phyloP scores from a whole-genome alignment of 2,113 vertebrate genomes.

The Albula goreensis region DNA sequence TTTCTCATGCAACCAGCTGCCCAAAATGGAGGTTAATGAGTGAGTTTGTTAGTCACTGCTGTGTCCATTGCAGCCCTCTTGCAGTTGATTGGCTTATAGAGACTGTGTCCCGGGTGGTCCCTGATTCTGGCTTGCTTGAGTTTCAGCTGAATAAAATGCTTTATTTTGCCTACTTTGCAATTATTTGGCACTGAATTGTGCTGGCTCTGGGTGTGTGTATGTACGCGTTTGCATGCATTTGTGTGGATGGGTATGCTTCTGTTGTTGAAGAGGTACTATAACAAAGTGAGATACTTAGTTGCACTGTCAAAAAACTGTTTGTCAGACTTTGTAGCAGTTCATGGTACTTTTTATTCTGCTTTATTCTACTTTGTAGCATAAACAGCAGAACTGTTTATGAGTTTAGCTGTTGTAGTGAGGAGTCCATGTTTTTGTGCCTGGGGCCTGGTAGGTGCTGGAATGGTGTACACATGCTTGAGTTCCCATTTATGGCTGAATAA shows the following conservation, averaged over 20 bases:
- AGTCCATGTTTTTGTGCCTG: not conserved
- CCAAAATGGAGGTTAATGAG: not conserved
- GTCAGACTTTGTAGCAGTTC: not conserved
- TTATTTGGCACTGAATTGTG: constrained; percentile 43
- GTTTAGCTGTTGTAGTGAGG: not conserved
- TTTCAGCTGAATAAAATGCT: constrained; percentile 49
- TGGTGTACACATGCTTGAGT: not conserved
- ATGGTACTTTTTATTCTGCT: no score
- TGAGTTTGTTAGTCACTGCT: constrained; percentile 26
- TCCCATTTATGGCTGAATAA: not conserved
- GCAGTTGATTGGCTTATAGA: constrained; percentile 25
- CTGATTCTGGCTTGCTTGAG: constrained; percentile 36
- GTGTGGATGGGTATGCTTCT: not conserved
- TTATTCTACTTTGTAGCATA: no score
- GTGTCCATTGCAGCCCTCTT: constrained; percentile 27
- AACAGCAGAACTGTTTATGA: not conserved
- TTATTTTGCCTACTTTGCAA: constrained; percentile 69
- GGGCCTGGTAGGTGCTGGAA: not conserved
- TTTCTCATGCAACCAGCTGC: not conserved
- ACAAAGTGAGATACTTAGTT: not conserved
- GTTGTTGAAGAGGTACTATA: constrained; percentile 1
- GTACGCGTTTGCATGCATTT: constrained; percentile 23
- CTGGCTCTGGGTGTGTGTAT: constrained; percentile 20
- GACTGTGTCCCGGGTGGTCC: constrained; percentile 25
- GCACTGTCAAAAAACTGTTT: not conserved